Evolutionary conservation across 2,113 vertebrate species (phyloP).

Genomic region (Amia ocellicauda): DNA sequence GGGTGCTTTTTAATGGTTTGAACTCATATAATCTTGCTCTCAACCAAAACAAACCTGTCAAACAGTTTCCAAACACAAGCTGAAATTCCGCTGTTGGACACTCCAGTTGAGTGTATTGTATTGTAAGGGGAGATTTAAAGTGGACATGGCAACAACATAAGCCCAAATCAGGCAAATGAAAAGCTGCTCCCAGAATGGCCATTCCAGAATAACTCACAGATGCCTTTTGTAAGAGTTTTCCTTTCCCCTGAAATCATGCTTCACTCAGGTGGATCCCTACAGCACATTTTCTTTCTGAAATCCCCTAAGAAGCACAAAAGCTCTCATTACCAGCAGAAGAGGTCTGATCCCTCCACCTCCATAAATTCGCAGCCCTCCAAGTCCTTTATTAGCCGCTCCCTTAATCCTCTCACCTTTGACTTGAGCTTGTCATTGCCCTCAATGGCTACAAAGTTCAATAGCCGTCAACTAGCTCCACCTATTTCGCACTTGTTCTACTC

Average conservation of each 20-base stretch:
- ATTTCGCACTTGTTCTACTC: neutral
- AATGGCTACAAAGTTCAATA: slow-evolving; percentile 22
- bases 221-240: slow-evolving; percentile 3
- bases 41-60: no score
- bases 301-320: slow-evolving; percentile 16
- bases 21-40: no score
- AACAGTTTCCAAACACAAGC: no score
- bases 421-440: slow-evolving; percentile 17
- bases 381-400: slow-evolving; percentile 1
- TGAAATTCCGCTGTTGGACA: no score
- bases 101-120: no score
- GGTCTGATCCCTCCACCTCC: slow-evolving; percentile 2
- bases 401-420: slow-evolving; percentile 22
- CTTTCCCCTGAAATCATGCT: neutral
- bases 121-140: no score
- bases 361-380: neutral
- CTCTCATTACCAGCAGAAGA: slow-evolving; percentile 26
- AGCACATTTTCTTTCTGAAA: neutral
- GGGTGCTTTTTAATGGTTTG: no score
- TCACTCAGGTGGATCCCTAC: slow-evolving; percentile 1
- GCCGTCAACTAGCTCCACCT: slow-evolving; percentile 17
- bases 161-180: neutral
- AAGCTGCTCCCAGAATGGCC: neutral
- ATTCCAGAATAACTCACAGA: neutral
- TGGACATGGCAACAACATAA: no score